Percentiles rank a stretch among this genome's conserved stretches.
phyloP scores from a whole-genome alignment of 2,888 invertebrate species.

The Oegoconia quadripuncta region DNA sequence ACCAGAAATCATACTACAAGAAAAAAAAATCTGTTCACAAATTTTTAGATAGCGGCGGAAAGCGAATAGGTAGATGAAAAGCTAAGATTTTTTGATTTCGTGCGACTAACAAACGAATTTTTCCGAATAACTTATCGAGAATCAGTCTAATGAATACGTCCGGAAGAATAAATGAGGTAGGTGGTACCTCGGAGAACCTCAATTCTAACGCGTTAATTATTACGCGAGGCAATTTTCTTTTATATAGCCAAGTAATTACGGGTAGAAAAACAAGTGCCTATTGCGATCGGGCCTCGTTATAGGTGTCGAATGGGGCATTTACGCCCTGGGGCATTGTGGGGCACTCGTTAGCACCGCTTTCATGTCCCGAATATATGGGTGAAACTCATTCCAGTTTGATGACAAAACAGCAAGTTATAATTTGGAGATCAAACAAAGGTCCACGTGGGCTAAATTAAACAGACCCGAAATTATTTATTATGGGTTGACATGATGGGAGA shows the following conservation, averaged over 20 bases:
- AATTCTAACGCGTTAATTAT: slow-evolving; percentile 23
- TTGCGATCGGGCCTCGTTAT: slow-evolving; percentile 33
- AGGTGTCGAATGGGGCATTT: slow-evolving; percentile 23
- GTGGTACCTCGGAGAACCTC: background rate
- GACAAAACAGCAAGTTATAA: too few relatives aligned
- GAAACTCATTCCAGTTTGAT: slow-evolving; percentile 9
- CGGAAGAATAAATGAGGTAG: slow-evolving; percentile 4
- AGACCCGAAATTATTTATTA: too few relatives aligned
- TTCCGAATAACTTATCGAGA: background rate
- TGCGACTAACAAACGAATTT: too few relatives aligned
- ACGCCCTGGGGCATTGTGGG: slow-evolving; percentile 29
- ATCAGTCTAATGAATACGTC: background rate
- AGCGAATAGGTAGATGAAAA: too few relatives aligned
- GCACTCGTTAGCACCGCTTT: slow-evolving; percentile 30
- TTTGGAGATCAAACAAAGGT: too few relatives aligned
- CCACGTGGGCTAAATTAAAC: too few relatives aligned
- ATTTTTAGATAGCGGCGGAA: too few relatives aligned
- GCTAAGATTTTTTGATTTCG: too few relatives aligned
- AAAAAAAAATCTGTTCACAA: too few relatives aligned
- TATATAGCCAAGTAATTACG: slow-evolving; percentile 31
- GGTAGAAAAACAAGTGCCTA: slow-evolving; percentile 34
- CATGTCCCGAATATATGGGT: slow-evolving; percentile 21
- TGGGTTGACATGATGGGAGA: too few relatives aligned
- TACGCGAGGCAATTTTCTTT: slow-evolving; percentile 22
- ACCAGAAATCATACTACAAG: too few relatives aligned